Conservation (phyloP, 1,140 invertebrate genomes). For the Rhagoletis zephyria region DNA sequence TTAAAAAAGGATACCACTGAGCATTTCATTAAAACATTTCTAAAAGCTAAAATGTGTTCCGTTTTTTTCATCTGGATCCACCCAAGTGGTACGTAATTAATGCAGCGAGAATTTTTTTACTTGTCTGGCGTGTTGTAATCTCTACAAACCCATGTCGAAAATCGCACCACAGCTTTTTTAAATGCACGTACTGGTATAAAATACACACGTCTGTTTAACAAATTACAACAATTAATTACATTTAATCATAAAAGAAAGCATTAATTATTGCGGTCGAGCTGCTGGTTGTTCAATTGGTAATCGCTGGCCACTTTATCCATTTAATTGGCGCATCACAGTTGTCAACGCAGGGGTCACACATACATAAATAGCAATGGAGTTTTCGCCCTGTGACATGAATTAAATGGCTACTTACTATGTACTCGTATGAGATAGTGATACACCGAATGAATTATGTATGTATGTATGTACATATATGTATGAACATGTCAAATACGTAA, state of each 20-base stretch:
- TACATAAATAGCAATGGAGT: background rate
- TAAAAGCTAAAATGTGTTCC: no score
- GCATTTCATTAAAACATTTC: no score
- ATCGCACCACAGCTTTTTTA: background rate
- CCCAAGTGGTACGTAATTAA: no score
- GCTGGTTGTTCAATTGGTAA: background rate
- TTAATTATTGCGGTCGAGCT: background rate
- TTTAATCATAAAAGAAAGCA: background rate
- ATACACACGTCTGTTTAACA: background rate
- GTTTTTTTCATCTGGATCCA: no score
- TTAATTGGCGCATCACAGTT: background rate
- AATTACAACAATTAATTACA: slow-evolving; percentile 20
- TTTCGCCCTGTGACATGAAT: background rate
- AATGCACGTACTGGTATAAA: background rate
- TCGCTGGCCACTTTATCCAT: background rate
- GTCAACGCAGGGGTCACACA: background rate
- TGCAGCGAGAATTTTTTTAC: no score
- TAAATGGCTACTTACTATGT: background rate
- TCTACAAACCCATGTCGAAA: no score
- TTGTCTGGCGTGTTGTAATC: no score
- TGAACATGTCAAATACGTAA: background rate
- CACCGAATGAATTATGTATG: background rate
- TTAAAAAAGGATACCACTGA: no score
- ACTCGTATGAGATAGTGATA: background rate
- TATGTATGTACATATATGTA: no score